These are phyloP conservation scores for Marasmarcha lunaedactyla DNA, from an alignment of 2,888 invertebrate species.

Conservation along the genomic window DNA sequence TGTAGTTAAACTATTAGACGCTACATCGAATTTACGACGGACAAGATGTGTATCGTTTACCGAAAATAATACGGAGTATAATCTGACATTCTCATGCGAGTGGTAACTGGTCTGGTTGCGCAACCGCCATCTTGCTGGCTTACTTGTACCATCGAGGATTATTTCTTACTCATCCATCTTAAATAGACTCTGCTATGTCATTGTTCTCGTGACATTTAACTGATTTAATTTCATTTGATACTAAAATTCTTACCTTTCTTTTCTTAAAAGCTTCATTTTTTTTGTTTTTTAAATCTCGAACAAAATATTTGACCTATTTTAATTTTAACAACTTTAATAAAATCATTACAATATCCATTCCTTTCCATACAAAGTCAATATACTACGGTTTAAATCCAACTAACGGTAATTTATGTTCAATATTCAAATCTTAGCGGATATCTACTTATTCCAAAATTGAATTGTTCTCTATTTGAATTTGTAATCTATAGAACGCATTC, in stretches of 20 bases:
- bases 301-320: too few species aligned
- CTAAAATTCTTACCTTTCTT: too few species aligned
- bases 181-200: constrained; percentile 55
- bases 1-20: constrained; percentile 54
- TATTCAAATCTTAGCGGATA: too few species aligned
- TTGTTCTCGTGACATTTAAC: constrained; percentile 67
- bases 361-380: too few species aligned
- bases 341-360: too few species aligned
- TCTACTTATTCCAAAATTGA: constrained; percentile 47
- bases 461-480: constrained; percentile 43
- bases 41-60: constrained; percentile 60
- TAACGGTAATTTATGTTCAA: too few species aligned
- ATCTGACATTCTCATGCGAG: constrained; percentile 52
- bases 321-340: too few species aligned
- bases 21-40: constrained; percentile 42
- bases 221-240: too few species aligned
- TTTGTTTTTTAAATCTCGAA: too few species aligned
- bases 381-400: too few species aligned
- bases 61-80: constrained; percentile 56
- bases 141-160: constrained; percentile 44
- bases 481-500: constrained; percentile 58
- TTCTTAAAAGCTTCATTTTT: too few species aligned
- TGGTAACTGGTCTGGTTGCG: constrained; percentile 28
- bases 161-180: constrained; percentile 63
- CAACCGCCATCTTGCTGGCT: constrained; percentile 37